Conservation (phyloP, 2,888 invertebrate genomes). For the Sarcophaga subvicina region DNA sequence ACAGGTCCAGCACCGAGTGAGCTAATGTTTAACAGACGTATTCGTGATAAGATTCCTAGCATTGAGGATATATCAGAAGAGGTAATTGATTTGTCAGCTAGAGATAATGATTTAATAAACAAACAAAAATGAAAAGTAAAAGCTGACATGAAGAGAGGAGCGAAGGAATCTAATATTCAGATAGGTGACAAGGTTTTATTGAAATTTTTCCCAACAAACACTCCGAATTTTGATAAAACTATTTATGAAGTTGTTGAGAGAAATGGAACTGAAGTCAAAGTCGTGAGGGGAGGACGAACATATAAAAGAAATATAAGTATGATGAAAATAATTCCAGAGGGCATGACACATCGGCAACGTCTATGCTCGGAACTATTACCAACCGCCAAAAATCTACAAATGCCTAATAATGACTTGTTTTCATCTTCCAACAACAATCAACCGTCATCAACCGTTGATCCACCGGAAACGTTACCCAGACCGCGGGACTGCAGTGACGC, state of each 20-base stretch:
- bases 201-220: too few species aligned
- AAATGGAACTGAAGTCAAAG: conserved; percentile 28
- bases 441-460: background rate
- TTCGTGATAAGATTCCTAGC: conserved; percentile 70
- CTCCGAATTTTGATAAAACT: too few species aligned
- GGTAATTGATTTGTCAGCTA: conserved; percentile 1
- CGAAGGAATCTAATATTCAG: background rate
- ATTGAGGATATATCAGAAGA: conserved; percentile 14
- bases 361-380: conserved; percentile 23
- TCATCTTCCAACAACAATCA: conserved; percentile 25
- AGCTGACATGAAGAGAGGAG: background rate
- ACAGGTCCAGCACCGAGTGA: conserved; percentile 72
- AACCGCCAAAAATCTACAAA: background rate
- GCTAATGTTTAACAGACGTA: conserved; percentile 69
- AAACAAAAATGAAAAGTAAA: conserved; percentile 9
- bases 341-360: conserved; percentile 2
- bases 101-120: conserved; percentile 1
- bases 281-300: conserved; percentile 49
- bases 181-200: too few species aligned
- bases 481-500: too few species aligned
- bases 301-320: conserved; percentile 54
- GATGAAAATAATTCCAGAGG: conserved; percentile 48
- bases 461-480: too few species aligned
- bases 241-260: conserved; percentile 14
- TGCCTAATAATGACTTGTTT: too few species aligned